Conservation (phyloP, 2,797 vertebrate genomes). For the Syngnathus rostellatus region DNA sequence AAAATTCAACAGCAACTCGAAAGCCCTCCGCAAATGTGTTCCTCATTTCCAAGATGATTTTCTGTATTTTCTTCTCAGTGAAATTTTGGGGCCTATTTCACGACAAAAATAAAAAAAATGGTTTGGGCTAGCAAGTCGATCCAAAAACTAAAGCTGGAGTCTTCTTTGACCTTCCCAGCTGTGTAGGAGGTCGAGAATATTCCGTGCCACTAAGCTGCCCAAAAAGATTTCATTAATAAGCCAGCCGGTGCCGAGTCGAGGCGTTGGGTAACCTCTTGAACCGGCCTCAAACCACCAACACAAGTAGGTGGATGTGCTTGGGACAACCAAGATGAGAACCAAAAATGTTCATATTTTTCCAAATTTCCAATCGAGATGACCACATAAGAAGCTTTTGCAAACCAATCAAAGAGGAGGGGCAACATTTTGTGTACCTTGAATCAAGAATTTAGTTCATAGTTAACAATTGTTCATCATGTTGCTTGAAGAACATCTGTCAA, state of each 20-base stretch:
- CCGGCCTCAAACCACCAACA: constrained; percentile 55
- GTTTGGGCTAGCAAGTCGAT: constrained; percentile 12
- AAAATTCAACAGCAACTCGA: no score
- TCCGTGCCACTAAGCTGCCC: constrained; percentile 23
- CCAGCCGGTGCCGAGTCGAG: constrained; percentile 25
- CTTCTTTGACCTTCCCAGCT: constrained; percentile 32
- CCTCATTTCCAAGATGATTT: background rate
- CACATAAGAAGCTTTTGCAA: no score
- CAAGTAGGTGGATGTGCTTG: constrained; percentile 45
- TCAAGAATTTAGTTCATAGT: background rate
- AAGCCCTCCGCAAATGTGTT: background rate
- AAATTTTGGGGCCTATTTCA: constrained; percentile 1
- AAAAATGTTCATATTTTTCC: constrained; percentile 48
- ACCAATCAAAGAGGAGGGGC: no score
- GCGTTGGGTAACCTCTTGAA: constrained; percentile 50
- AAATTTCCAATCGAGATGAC: no score
- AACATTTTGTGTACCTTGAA: background rate
- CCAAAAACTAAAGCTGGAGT: constrained; percentile 15
- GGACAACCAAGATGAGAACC: no score
- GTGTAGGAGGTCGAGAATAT: constrained; percentile 36
- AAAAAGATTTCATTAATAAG: constrained; percentile 22
- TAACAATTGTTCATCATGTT: background rate
- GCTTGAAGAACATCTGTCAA: background rate
- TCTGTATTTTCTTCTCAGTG: background rate
- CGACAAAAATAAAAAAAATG: background rate